These are phyloP conservation scores for Alauda arvensis DNA, from an alignment of 2,797 vertebrate species.

Conservation along the genomic window DNA sequence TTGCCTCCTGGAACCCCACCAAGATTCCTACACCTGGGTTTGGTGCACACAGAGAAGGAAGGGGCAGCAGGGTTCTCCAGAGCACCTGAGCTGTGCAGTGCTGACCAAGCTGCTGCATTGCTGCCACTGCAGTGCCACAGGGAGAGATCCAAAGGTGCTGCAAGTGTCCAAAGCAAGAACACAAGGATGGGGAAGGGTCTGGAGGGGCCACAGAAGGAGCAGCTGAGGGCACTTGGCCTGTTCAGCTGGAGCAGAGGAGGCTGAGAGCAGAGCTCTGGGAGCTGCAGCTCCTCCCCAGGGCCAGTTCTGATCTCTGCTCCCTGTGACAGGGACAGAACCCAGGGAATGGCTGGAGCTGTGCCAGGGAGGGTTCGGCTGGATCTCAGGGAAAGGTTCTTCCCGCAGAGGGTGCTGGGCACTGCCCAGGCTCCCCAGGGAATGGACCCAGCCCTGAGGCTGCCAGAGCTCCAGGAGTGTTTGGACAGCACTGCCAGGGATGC, in stretches of 20 bases:
- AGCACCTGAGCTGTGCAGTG: background rate
- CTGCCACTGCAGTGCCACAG: background rate
- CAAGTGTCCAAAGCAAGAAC: too few species aligned
- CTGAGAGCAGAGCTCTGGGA: background rate
- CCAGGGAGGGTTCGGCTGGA: fast-evolving
- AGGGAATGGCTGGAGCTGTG: background rate
- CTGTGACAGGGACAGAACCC: background rate
- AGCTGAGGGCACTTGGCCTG: background rate
- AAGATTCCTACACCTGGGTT: too few species aligned
- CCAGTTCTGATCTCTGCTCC: background rate
- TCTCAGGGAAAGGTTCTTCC: background rate
- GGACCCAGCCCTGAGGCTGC: background rate
- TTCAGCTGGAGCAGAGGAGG: background rate
- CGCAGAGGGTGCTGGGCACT: background rate
- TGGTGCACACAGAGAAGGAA: fast-evolving
- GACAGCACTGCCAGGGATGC: background rate
- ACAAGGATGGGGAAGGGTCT: background rate
- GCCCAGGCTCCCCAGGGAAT: background rate
- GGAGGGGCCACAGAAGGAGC: background rate
- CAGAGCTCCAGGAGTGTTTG: background rate
- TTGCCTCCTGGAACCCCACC: too few species aligned
- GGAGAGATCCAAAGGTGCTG: background rate
- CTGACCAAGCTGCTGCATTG: background rate
- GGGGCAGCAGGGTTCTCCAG: background rate
- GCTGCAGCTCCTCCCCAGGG: background rate